phyloP scores from a whole-genome alignment of 2,888 invertebrate species.

The Pyrocoelia pectoralis region DNA sequence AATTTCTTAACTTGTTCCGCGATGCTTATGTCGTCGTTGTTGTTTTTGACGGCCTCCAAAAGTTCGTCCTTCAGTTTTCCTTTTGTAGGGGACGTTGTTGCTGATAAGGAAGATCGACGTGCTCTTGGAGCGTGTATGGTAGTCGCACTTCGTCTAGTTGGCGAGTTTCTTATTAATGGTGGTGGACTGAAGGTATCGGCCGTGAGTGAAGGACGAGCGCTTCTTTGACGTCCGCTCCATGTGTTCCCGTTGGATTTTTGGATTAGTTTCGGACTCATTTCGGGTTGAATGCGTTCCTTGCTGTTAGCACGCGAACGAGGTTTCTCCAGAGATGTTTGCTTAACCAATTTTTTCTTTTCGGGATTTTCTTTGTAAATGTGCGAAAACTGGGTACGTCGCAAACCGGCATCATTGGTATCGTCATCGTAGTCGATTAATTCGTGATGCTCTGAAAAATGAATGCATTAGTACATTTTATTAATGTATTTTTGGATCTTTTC shows the following conservation, averaged over 20 bases:
- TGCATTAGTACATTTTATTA: too few relatives aligned
- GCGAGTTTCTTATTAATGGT: constrained; percentile 51
- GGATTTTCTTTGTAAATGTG: constrained; percentile 67
- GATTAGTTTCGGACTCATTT: constrained; percentile 58
- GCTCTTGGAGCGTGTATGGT: constrained; percentile 59
- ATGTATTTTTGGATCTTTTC: too few relatives aligned
- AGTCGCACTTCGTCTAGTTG: constrained; percentile 58
- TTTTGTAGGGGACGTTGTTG: constrained; percentile 70
- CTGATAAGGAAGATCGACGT: constrained; percentile 62
- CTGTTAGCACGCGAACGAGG: constrained; percentile 61
- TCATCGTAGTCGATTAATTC: constrained; percentile 65
- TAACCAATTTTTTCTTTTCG: constrained; percentile 27
- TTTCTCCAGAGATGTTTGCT: constrained; percentile 59
- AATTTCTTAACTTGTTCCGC: constrained; percentile 78
- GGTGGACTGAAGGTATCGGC: constrained; percentile 68
- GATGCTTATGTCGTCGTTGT: constrained; percentile 77
- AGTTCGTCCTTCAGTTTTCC: constrained; percentile 74
- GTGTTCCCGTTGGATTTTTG: constrained; percentile 70
- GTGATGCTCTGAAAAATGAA: constrained; percentile 69
- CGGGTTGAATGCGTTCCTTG: constrained; percentile 56
- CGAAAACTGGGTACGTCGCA: constrained; percentile 75
- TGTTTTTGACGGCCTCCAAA: constrained; percentile 73
- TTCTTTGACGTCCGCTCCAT: constrained; percentile 72
- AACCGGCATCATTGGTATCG: constrained; percentile 73
- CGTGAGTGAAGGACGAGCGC: constrained; percentile 63